phyloP scores from a whole-genome alignment of 2,113 vertebrate genomes.

The Girardinichthys multiradiatus region DNA sequence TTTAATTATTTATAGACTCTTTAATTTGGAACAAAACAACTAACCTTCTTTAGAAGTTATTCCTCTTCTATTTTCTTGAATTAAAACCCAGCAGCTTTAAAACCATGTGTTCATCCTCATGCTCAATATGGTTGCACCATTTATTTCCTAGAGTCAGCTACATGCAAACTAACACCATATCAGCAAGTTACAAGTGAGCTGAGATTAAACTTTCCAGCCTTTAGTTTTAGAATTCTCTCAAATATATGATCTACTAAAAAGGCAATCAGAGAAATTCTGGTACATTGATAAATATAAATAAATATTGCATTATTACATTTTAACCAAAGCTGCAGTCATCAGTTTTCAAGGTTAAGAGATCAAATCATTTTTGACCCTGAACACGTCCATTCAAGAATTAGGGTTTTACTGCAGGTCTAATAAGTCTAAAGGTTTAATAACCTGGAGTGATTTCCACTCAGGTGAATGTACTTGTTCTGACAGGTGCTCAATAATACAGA shows the following conservation, averaged over 20 bases:
- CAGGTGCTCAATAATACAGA: constrained; percentile 73
- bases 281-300: constrained; percentile 28
- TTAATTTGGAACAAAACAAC: background rate
- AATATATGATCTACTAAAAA: constrained; percentile 39
- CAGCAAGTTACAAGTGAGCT: constrained; percentile 26
- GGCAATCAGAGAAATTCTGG: background rate
- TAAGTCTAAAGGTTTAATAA: constrained; percentile 50
- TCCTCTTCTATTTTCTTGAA: background rate
- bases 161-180: constrained; percentile 11
- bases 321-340: constrained; percentile 14
- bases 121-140: constrained; percentile 9
- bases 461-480: constrained; percentile 69
- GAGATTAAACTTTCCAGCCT: constrained; percentile 35
- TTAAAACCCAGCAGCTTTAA: constrained; percentile 1
- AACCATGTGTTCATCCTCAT: constrained; percentile 19
- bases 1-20: background rate
- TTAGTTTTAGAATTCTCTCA: constrained; percentile 45
- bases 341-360: constrained; percentile 31
- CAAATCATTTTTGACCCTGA: constrained; percentile 46
- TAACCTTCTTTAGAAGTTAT: background rate
- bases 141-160: constrained; percentile 23
- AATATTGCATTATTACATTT: background rate
- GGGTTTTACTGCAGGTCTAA: constrained; percentile 32
- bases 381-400: constrained; percentile 55
- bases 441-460: constrained; percentile 64